These are phyloP conservation scores for Lepidocyrtinus sp. DNA, from an alignment of 2,888 invertebrate genomes.

Conservation along the genomic window DNA sequence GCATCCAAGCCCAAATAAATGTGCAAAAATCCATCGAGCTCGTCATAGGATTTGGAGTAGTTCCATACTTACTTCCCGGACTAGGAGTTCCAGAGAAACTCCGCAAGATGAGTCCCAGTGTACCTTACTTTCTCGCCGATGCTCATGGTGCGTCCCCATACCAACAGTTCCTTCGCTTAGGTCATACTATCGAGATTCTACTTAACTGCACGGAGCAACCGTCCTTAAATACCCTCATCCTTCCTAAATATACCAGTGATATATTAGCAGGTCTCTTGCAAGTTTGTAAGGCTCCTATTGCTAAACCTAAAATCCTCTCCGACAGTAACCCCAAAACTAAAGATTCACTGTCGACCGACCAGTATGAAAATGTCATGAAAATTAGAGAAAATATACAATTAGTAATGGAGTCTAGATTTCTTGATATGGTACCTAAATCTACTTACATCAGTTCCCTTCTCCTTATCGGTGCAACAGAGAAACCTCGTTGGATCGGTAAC, in stretches of 20 bases:
- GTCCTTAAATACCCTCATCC: conserved; percentile 71
- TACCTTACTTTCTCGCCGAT: conserved; percentile 45
- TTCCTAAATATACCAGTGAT: conserved; percentile 77
- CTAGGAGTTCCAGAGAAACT: conserved; percentile 75
- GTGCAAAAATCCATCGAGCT: conserved; percentile 78
- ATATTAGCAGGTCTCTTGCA: conserved; percentile 81
- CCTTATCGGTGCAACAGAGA: conserved; percentile 58
- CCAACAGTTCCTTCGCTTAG: conserved; percentile 61
- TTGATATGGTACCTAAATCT: conserved; percentile 38
- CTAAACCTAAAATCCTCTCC: conserved; percentile 74
- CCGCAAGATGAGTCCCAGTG: conserved; percentile 53
- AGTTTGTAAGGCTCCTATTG: conserved; percentile 79
- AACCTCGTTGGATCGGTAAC: conserved; percentile 58
- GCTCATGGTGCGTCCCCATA: conserved; percentile 31
- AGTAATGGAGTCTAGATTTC: conserved; percentile 31
- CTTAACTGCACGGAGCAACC: conserved; percentile 44
- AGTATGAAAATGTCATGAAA: conserved; percentile 51
- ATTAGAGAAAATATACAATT: conserved; percentile 33
- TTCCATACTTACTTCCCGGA: conserved; percentile 79
- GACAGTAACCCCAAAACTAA: neutral
- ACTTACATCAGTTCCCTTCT: conserved; percentile 59
- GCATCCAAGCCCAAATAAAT: conserved; percentile 80
- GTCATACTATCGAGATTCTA: conserved; percentile 50
- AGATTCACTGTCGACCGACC: conserved; percentile 33
- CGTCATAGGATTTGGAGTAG: conserved; percentile 77